phyloP scores from a whole-genome alignment of 2,113 vertebrate genomes.

The Murina feae region DNA sequence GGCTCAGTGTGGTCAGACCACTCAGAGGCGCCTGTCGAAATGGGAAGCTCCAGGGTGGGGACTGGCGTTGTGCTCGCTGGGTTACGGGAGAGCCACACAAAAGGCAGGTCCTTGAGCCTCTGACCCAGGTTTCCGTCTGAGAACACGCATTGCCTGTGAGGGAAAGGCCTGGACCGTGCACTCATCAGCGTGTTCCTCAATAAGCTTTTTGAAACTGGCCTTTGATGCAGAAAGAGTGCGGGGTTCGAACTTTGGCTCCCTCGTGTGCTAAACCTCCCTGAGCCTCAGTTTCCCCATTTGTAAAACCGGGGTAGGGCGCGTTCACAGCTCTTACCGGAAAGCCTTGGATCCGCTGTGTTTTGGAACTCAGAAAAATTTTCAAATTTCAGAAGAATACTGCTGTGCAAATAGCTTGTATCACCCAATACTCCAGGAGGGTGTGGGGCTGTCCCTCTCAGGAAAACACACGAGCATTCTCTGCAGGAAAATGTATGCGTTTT shows the following conservation, averaged over 20 bases:
- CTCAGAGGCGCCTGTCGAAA: rapidly evolving
- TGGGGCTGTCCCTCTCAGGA: not conserved
- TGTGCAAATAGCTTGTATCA: not conserved
- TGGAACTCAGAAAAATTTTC: not conserved
- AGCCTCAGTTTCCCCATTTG: not conserved
- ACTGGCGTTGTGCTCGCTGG: not conserved
- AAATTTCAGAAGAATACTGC: not conserved
- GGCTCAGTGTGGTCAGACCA: not conserved
- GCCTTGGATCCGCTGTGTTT: not conserved
- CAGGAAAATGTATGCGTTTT: not conserved
- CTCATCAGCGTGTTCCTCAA: rapidly evolving
- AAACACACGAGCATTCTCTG: not conserved
- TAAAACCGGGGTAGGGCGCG: not conserved
- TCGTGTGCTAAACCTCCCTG: not conserved
- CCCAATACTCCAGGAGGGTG: not conserved
- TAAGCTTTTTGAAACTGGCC: not conserved
- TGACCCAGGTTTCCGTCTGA: not conserved
- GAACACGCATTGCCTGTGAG: not conserved
- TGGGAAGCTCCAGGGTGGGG: not conserved
- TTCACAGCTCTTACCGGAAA: not conserved
- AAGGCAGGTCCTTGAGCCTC: not conserved
- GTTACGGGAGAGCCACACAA: rapidly evolving
- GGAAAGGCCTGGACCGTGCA: not conserved
- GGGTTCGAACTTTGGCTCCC: not conserved
- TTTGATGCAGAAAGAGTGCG: rapidly evolving